These are phyloP conservation scores for Cryptus viduatorius DNA, from an alignment of 2,888 invertebrate genomes.

Conservation along the genomic window DNA sequence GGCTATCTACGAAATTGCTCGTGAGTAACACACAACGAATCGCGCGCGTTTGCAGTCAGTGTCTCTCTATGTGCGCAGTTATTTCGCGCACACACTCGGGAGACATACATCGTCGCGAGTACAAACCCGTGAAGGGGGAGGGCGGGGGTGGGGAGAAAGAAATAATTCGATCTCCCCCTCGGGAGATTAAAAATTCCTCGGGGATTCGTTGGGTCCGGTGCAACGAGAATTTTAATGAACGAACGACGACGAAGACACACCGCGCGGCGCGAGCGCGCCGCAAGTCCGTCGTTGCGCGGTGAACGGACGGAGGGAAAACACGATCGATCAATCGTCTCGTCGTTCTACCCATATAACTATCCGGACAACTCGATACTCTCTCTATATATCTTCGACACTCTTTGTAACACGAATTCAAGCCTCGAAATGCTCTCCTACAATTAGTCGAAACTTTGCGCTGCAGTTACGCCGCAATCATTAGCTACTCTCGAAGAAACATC, in stretches of 20 bases:
- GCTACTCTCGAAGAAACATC: not conserved
- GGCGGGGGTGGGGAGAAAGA: not conserved
- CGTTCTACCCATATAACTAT: not conserved
- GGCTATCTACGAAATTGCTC: slow-evolving; percentile 29
- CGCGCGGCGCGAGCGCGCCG: not conserved
- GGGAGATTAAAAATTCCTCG: slow-evolving; percentile 40
- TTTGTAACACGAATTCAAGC: not conserved
- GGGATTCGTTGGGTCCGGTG: slow-evolving; percentile 25
- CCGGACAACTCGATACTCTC: not conserved
- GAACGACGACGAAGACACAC: not conserved
- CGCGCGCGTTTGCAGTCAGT: not conserved
- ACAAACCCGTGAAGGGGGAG: not conserved
- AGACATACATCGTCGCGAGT: not conserved
- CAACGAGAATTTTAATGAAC: slow-evolving; percentile 39
- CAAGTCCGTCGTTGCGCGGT: not conserved
- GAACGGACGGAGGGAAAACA: slow-evolving; percentile 29
- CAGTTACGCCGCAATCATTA: not conserved
- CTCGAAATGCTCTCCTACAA: not conserved
- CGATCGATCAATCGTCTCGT: slow-evolving; percentile 32
- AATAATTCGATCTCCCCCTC: slow-evolving; percentile 33
- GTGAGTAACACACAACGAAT: slow-evolving; percentile 3
- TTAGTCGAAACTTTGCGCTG: not conserved
- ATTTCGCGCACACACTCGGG: not conserved
- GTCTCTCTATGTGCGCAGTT: not conserved
- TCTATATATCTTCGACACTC: not conserved